Evolutionary conservation across 2,113 vertebrate genomes (phyloP).

Genomic region (Rhinolophus sinicus): DNA sequence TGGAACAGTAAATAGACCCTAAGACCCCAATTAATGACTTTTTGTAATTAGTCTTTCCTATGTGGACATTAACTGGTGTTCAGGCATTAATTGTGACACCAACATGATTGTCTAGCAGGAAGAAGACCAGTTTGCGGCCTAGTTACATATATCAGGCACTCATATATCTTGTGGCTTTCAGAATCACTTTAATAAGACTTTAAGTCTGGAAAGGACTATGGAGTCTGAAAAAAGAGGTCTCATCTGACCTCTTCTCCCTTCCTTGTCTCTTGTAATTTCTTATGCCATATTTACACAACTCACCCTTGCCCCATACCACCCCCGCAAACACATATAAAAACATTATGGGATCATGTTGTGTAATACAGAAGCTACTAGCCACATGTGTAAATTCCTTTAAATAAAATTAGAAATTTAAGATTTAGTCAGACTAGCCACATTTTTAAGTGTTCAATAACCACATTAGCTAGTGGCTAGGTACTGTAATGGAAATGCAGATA

Average conservation of each 20-base stretch:
- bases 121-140: conserved; percentile 54
- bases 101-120: conserved; percentile 59
- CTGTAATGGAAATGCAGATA: neutral
- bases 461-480: neutral
- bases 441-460: neutral
- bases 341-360: neutral
- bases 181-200: conserved; percentile 1
- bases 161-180: conserved; percentile 24
- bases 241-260: neutral
- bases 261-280: neutral
- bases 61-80: conserved; percentile 55
- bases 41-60: conserved; percentile 64
- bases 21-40: conserved; percentile 69
- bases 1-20: conserved; percentile 59
- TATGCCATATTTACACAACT: neutral
- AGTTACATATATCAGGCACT: conserved; percentile 68
- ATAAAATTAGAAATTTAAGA: neutral
- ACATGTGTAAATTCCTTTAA: neutral
- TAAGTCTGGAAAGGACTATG: neutral
- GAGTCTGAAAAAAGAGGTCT: neutral
- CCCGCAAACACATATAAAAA: neutral
- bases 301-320: accelerated
- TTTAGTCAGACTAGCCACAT: neutral
- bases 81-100: conserved; percentile 59
- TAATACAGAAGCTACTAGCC: neutral